Percentiles rank a stretch among this genome's conserved stretches.
These are phyloP conservation scores for Merops nubicus DNA, from an alignment of 2,113 vertebrate genomes.

Conservation along the genomic window DNA sequence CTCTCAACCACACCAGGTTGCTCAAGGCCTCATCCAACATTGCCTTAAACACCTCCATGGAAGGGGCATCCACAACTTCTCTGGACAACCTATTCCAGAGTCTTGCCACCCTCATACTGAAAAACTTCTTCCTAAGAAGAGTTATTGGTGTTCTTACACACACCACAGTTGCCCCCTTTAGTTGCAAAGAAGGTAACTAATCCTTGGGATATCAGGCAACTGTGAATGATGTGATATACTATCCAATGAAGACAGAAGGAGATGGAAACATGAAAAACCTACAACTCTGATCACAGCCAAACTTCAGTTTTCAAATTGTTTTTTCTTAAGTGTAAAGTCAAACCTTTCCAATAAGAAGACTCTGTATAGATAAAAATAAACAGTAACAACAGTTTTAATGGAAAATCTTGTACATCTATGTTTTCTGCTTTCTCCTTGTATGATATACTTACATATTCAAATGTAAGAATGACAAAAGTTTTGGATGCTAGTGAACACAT, in stretches of 20 bases:
- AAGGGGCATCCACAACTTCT: too few relatives aligned
- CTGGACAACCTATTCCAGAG: too few relatives aligned
- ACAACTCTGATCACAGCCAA: neutral
- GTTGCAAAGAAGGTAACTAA: neutral
- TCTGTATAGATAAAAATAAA: neutral
- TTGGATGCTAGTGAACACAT: neutral
- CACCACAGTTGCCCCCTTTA: neutral
- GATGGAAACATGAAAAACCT: neutral
- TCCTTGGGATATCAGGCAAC: neutral
- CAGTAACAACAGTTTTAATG: neutral
- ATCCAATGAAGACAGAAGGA: neutral
- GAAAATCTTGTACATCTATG: neutral
- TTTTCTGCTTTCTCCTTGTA: neutral
- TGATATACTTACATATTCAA: neutral
- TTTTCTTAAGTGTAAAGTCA: neutral
- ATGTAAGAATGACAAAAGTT: neutral
- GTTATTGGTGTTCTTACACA: rapidly evolving
- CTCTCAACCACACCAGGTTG: too few relatives aligned
- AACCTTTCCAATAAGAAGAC: neutral
- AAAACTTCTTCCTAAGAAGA: too few relatives aligned
- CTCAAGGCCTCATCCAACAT: too few relatives aligned
- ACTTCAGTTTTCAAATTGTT: neutral
- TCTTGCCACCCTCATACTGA: too few relatives aligned
- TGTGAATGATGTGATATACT: neutral
- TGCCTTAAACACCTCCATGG: too few relatives aligned